Evolutionary conservation across 2,797 vertebrate species (phyloP), one percentile per base, ranked within the genome.

Genomic region (Enteromius thamalakanensis): DNA sequence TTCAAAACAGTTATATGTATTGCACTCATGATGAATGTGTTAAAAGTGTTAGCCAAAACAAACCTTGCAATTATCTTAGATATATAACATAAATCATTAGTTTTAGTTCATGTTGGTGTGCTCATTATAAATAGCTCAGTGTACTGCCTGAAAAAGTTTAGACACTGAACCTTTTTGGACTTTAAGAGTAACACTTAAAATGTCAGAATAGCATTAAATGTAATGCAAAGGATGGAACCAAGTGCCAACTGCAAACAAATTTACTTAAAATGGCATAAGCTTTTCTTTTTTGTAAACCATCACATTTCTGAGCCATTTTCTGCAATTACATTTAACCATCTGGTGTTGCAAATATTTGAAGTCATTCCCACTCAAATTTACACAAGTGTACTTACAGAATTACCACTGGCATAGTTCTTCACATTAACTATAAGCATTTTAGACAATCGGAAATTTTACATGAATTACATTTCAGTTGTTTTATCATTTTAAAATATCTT

Each of bases 1-100:
- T 40, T 40, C 7, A 40, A 26, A 58, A 23, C 29, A 7, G 45
- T 72, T 76, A 40, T 58, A 34, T 23, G 40, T 65, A 64, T 32
- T 78, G 21, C 47, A 68, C 8, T 51, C 64, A 37, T 67, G 14
- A 40, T 68, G 77, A 79, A 37, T 68, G 14, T 21, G 21, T 8
- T 37, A 55, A 40, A 79, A 69, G 9, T 12, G 47, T 67, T 67
- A 29, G 6, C 21, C 32, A 55, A 67, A 67, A 79, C 29, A 67
- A 79, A 68, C 60, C 21, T 23, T 8, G n/a, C 32, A 34, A 51
- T 69, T 23, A 42, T 21, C 10, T 68, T 32, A 69, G 23, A 55
- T 69, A 29, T 79, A 29, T 37, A 79, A 69, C 8, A 55, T 4
- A 55, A 55, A n/a, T 80, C 12, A 55, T 80, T 55, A 29, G 32